Percentiles rank a stretch among this genome's conserved stretches.
Evolutionary conservation across 2,888 invertebrate species (phyloP).

Genomic region (Ariolimax columbianus): DNA sequence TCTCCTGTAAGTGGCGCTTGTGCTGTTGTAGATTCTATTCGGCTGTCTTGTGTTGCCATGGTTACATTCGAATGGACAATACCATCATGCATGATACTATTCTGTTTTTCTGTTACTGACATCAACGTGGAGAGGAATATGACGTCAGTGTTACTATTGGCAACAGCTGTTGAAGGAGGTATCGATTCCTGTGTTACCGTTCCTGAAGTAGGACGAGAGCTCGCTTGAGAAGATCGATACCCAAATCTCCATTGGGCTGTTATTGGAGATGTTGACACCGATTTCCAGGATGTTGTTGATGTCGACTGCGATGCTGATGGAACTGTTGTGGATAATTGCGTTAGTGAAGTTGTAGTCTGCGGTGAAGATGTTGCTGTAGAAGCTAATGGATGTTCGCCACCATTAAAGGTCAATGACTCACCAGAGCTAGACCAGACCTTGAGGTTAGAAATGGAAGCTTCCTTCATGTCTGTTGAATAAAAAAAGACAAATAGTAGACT

Average conservation of each 20-base stretch:
- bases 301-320: neutral
- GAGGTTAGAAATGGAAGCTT: constrained; percentile 1
- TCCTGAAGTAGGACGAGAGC: neutral
- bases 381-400: too few species aligned
- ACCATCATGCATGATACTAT: neutral
- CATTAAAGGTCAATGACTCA: neutral
- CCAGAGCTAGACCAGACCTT: neutral
- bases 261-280: neutral
- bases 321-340: neutral
- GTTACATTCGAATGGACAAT: neutral
- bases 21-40: neutral
- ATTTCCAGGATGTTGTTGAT: neutral
- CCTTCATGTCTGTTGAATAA: neutral
- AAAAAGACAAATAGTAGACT: neutral
- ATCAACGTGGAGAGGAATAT: neutral
- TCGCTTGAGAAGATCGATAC: neutral
- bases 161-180: neutral
- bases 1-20: neutral
- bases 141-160: neutral
- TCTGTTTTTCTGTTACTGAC: neutral
- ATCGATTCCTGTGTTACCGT: neutral
- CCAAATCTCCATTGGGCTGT: neutral
- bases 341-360: neutral
- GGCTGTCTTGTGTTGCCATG: neutral
- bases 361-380: too few species aligned